Evolutionary conservation across 2,113 vertebrate genomes (phyloP).

Genomic region (Brachyistius frenatus): DNA sequence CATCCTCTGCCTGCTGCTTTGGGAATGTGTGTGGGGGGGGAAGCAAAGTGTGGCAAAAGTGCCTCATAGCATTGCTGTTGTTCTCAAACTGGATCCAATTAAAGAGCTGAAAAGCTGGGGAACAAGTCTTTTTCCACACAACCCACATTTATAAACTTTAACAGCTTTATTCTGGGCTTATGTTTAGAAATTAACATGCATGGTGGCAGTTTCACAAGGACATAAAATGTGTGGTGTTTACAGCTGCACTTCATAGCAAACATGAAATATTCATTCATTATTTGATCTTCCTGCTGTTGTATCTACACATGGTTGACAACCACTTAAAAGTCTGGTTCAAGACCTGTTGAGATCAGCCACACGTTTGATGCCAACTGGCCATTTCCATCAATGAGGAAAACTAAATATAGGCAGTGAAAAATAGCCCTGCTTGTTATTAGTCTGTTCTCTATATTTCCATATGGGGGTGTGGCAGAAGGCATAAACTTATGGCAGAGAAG

Average conservation of each 20-base stretch:
- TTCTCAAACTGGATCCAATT: slow-evolving; percentile 47
- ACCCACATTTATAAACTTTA: slow-evolving; percentile 10
- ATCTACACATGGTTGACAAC: slow-evolving; percentile 35
- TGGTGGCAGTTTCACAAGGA: slow-evolving; percentile 18
- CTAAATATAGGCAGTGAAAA: slow-evolving; percentile 48
- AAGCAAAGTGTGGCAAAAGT: slow-evolving; percentile 9
- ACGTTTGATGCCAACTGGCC: slow-evolving; percentile 20
- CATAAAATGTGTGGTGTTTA: slow-evolving; percentile 22
- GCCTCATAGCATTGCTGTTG: slow-evolving; percentile 25
- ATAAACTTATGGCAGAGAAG: slow-evolving; percentile 59
- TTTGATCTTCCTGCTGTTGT: slow-evolving; percentile 5
- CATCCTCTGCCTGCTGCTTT: slow-evolving; percentile 63
- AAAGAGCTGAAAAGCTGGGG: slow-evolving; percentile 34
- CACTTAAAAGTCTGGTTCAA: slow-evolving; percentile 34
- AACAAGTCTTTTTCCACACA: not conserved
- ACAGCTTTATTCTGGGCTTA: not conserved
- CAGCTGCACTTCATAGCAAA: slow-evolving; percentile 24
- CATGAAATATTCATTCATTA: slow-evolving; percentile 33
- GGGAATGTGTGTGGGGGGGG: slow-evolving; percentile 39
- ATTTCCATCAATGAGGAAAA: slow-evolving; percentile 25
- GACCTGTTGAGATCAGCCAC: slow-evolving; percentile 57
- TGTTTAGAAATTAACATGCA: not conserved
- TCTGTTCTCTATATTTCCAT: slow-evolving; percentile 69
- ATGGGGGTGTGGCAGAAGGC: slow-evolving; percentile 66
- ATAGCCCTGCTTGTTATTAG: slow-evolving; percentile 33